These are phyloP conservation scores for Acrocyrtus sp. DNA, from an alignment of 2,888 invertebrate species.

Conservation along the genomic window DNA sequence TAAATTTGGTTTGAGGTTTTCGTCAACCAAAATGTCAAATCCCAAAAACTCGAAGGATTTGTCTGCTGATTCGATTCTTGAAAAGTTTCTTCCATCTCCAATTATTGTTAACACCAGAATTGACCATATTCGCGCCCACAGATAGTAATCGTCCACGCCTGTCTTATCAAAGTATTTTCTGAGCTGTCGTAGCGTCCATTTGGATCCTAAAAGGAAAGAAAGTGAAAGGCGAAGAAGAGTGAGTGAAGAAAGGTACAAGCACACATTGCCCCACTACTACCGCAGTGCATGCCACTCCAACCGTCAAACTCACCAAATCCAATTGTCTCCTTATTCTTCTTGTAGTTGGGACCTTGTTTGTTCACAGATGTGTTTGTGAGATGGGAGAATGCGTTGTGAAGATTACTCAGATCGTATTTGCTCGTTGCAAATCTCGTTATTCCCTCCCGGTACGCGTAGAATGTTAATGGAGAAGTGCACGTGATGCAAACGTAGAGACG, in stretches of 20 bases:
- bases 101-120: slow-evolving; percentile 81
- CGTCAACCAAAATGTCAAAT: slow-evolving; percentile 89
- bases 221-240: background rate
- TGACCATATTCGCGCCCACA: slow-evolving; percentile 82
- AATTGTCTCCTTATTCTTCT: slow-evolving; percentile 83
- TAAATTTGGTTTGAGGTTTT: slow-evolving; percentile 85
- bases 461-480: slow-evolving; percentile 84
- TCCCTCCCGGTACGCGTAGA: slow-evolving; percentile 91
- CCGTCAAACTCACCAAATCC: slow-evolving; percentile 75
- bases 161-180: slow-evolving; percentile 76
- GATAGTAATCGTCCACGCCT: slow-evolving; percentile 80
- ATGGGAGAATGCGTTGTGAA: slow-evolving; percentile 86
- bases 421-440: slow-evolving; percentile 84
- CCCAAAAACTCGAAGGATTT: slow-evolving; percentile 92
- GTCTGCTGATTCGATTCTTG: slow-evolving; percentile 64
- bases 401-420: slow-evolving; percentile 83
- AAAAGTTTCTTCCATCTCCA: slow-evolving; percentile 70
- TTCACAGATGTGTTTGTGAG: slow-evolving; percentile 92
- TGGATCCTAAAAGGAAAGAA: slow-evolving; percentile 73
- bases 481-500: slow-evolving; percentile 90
- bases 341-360: slow-evolving; percentile 85
- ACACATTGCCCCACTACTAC: background rate
- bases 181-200: slow-evolving; percentile 85
- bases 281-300: background rate
- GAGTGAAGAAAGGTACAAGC: background rate